phyloP scores from a whole-genome alignment of 92 coral and sea anemone genomes.

The Muricea muricata region DNA sequence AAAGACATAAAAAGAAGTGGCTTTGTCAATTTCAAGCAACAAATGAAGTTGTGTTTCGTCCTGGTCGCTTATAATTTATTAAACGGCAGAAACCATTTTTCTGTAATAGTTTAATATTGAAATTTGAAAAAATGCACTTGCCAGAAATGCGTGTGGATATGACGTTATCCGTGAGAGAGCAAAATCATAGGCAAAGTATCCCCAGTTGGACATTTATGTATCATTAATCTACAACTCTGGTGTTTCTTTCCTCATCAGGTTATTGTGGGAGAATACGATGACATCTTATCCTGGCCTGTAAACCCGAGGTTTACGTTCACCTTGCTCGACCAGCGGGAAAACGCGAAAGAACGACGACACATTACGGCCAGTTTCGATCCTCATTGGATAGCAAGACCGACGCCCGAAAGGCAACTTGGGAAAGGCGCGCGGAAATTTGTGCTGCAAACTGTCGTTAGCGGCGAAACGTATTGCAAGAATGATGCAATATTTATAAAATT shows the following conservation, averaged over 20 bases:
- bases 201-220: too few relatives aligned
- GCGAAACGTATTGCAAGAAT: slow-evolving; percentile 83
- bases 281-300: slow-evolving; percentile 91
- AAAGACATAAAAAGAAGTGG: too few relatives aligned
- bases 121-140: too few relatives aligned
- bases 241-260: slow-evolving; percentile 73
- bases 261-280: slow-evolving; percentile 92
- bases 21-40: too few relatives aligned
- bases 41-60: too few relatives aligned
- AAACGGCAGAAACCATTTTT: too few relatives aligned
- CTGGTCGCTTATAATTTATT: too few relatives aligned
- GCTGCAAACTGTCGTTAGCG: slow-evolving; percentile 79
- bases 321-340: slow-evolving; percentile 86
- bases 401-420: slow-evolving; percentile 92
- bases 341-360: slow-evolving; percentile 75
- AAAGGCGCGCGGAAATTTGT: slow-evolving; percentile 98
- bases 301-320: slow-evolving; percentile 89
- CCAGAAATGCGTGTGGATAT: too few relatives aligned
- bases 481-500: slow-evolving; percentile 72
- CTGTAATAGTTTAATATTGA: too few relatives aligned
- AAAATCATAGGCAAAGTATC: too few relatives aligned
- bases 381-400: slow-evolving; percentile 87
- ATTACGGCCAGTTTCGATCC: slow-evolving; percentile 92
- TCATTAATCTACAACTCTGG: too few relatives aligned
- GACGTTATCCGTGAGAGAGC: too few relatives aligned